These are phyloP conservation scores for Sarcophaga carnaria DNA, from an alignment of 2,888 invertebrate genomes.

Conservation along the genomic window DNA sequence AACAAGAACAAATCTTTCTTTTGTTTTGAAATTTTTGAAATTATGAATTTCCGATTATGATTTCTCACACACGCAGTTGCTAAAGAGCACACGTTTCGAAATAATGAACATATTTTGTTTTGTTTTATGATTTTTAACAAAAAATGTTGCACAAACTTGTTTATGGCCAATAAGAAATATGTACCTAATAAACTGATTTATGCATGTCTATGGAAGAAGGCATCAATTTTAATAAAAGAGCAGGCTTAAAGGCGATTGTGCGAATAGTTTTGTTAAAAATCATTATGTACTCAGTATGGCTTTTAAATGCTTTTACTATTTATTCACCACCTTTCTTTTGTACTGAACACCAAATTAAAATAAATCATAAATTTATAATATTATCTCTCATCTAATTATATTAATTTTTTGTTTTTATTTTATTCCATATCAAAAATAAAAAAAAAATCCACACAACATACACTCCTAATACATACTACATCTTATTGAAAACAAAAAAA, in stretches of 20 bases:
- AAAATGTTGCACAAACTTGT: constrained; percentile 72
- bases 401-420: constrained; percentile 40
- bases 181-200: constrained; percentile 64
- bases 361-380: constrained; percentile 1
- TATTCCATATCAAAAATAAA: constrained; percentile 22
- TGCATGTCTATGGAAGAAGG: neutral
- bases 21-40: constrained; percentile 27
- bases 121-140: constrained; percentile 64
- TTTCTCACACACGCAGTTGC: constrained; percentile 60
- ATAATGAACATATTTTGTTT: constrained; percentile 36
- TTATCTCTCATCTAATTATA: constrained; percentile 21
- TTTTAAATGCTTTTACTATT: constrained; percentile 60
- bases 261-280: constrained; percentile 70
- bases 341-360: constrained; percentile 16
- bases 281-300: constrained; percentile 55
- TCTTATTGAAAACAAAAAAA: constrained; percentile 27
- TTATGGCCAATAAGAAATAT: constrained; percentile 42
- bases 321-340: constrained; percentile 41
- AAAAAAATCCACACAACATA: constrained; percentile 10
- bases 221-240: neutral
- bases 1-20: constrained; percentile 9
- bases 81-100: constrained; percentile 58
- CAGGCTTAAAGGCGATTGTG: constrained; percentile 70
- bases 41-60: constrained; percentile 4
- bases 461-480: constrained; percentile 10